Conservation (phyloP, 2,113 vertebrate species). For the Ranitomeya imitator region DNA sequence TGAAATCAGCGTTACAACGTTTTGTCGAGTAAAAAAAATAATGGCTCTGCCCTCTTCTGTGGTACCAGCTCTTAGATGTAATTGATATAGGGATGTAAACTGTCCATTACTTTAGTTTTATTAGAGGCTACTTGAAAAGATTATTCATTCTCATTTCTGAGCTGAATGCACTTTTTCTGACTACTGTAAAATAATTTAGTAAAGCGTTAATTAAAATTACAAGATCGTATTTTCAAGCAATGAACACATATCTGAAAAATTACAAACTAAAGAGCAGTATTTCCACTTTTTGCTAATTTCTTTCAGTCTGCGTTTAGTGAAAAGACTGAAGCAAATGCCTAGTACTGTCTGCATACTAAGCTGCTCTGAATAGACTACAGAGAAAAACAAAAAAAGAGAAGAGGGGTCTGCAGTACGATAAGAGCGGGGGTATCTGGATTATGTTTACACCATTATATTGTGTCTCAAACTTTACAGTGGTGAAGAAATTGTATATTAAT, state of each 20-base stretch:
- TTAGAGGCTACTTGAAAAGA: background rate
- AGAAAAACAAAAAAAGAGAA: background rate
- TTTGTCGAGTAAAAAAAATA: background rate
- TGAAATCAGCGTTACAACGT: background rate
- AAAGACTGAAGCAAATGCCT: background rate
- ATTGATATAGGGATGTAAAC: too few relatives aligned
- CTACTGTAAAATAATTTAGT: background rate
- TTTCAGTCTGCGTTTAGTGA: background rate
- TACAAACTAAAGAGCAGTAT: background rate
- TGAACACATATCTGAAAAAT: background rate
- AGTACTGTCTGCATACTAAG: constrained; percentile 39
- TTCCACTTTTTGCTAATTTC: background rate
- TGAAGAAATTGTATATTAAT: too few relatives aligned
- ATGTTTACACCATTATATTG: background rate
- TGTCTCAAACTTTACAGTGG: background rate
- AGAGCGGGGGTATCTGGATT: background rate
- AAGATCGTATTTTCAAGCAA: background rate
- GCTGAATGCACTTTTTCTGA: background rate
- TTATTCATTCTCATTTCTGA: background rate
- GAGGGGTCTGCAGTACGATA: background rate
- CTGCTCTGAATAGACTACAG: background rate
- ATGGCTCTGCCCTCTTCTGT: too few relatives aligned
- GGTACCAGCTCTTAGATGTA: too few relatives aligned
- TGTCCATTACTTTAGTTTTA: too few relatives aligned
- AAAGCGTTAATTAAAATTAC: background rate